Evolutionary conservation across 2,797 vertebrate genomes (phyloP).

Genomic region (Chloroceryle amazona): DNA sequence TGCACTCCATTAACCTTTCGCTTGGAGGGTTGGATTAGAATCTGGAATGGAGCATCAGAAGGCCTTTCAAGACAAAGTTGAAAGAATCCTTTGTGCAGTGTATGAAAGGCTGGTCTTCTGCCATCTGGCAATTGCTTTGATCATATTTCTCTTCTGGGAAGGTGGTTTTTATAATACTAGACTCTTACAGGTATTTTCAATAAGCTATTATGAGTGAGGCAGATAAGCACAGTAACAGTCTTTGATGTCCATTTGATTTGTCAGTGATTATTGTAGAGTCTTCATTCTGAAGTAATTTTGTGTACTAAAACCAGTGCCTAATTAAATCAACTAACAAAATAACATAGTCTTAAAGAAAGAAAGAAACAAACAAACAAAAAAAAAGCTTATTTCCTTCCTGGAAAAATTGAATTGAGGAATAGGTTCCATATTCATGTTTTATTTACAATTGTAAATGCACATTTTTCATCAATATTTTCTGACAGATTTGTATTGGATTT

Average conservation of each 20-base stretch:
- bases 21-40: background rate
- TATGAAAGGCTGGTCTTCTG: conserved; percentile 2
- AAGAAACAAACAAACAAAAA: background rate
- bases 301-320: conserved; percentile 46
- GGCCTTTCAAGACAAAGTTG: conserved; percentile 13
- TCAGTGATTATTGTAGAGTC: conserved; percentile 18
- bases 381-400: background rate
- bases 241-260: conserved; percentile 52
- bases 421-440: conserved; percentile 65
- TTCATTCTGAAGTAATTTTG: conserved; percentile 48
- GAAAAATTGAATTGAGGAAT: conserved; percentile 60
- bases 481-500: conserved; percentile 75
- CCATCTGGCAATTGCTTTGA: conserved; percentile 42
- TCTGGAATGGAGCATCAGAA: background rate
- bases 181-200: conserved; percentile 61
- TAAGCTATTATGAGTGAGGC: conserved; percentile 24
- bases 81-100: background rate
- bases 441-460: conserved; percentile 72
- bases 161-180: background rate
- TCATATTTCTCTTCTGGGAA: conserved; percentile 28
- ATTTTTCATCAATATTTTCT: conserved; percentile 76
- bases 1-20: background rate
- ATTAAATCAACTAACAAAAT: conserved; percentile 69
- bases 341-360: background rate
- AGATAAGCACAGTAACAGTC: conserved; percentile 20